These are phyloP conservation scores for Muscidifurax raptorellus DNA, from an alignment of 1,140 invertebrate genomes.

Conservation along the genomic window DNA sequence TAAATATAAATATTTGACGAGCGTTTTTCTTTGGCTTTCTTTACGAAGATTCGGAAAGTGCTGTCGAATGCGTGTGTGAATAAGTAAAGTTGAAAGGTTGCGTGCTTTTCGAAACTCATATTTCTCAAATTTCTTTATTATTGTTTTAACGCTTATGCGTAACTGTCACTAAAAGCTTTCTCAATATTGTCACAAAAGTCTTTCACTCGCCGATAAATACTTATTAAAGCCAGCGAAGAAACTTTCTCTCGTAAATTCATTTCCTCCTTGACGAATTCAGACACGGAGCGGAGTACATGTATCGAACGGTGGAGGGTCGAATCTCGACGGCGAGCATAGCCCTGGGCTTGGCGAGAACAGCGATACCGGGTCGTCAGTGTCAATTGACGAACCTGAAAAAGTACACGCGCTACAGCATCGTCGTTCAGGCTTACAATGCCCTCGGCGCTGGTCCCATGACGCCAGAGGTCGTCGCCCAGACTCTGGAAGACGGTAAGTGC, in stretches of 20 bases:
- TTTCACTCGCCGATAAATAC: too few relatives aligned
- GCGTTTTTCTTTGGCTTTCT: not conserved
- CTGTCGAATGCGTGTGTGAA: too few relatives aligned
- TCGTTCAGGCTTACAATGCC: constrained; percentile 95
- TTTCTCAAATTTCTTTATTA: too few relatives aligned
- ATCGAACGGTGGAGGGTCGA: constrained; percentile 71
- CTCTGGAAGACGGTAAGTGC: constrained; percentile 91
- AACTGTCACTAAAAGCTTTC: too few relatives aligned
- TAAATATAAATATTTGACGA: not conserved
- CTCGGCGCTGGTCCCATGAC: constrained; percentile 92
- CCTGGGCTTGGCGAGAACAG: constrained; percentile 69
- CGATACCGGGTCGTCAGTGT: constrained; percentile 71
- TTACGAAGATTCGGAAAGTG: too few relatives aligned
- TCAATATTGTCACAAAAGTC: too few relatives aligned
- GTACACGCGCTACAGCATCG: constrained; percentile 91
- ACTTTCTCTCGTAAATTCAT: too few relatives aligned
- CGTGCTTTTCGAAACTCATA: too few relatives aligned
- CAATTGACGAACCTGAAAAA: constrained; percentile 81
- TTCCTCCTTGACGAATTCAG: constrained; percentile 46
- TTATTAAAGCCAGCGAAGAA: too few relatives aligned
- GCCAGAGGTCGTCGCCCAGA: constrained; percentile 86
- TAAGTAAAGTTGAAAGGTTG: too few relatives aligned
- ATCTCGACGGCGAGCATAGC: constrained; percentile 72
- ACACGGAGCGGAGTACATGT: constrained; percentile 71
- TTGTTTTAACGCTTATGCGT: too few relatives aligned